phyloP scores from a whole-genome alignment of 2,888 invertebrate genomes.

The Lissocephala sabroskyi region DNA sequence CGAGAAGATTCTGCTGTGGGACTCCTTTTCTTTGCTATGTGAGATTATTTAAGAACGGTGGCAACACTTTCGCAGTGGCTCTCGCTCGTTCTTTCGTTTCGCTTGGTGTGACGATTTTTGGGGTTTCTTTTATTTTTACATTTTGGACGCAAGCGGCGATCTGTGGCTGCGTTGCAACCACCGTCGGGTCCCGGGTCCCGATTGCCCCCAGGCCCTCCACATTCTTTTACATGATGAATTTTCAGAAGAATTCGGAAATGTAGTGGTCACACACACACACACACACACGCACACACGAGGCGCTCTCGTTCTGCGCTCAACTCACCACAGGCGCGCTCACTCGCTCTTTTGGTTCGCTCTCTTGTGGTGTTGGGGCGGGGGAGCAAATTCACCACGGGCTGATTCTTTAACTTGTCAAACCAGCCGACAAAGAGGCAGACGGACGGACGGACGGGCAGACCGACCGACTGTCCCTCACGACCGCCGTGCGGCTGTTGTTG shows the following conservation, averaged over 20 bases:
- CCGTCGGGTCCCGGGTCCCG: no score
- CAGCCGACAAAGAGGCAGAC: constrained; percentile 52
- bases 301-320: not conserved
- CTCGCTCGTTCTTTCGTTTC: no score
- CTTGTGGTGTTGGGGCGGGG: not conserved
- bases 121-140: no score
- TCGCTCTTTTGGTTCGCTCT: constrained; percentile 18
- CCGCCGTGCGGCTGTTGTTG: constrained; percentile 2
- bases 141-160: no score
- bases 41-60: not conserved
- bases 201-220: constrained; percentile 10
- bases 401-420: constrained; percentile 65
- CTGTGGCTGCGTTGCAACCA: no score
- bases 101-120: no score
- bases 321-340: not conserved
- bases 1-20: no score
- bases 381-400: constrained; percentile 55
- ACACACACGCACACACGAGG: not conserved
- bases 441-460: constrained; percentile 39
- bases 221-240: constrained; percentile 36
- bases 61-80: no score
- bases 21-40: not conserved
- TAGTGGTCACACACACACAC: constrained; percentile 22
- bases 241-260: constrained; percentile 42
- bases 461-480: constrained; percentile 16